Conservation (phyloP, 64 coral and sea anemone species). For the Hydrozoanthus tunicans region DNA sequence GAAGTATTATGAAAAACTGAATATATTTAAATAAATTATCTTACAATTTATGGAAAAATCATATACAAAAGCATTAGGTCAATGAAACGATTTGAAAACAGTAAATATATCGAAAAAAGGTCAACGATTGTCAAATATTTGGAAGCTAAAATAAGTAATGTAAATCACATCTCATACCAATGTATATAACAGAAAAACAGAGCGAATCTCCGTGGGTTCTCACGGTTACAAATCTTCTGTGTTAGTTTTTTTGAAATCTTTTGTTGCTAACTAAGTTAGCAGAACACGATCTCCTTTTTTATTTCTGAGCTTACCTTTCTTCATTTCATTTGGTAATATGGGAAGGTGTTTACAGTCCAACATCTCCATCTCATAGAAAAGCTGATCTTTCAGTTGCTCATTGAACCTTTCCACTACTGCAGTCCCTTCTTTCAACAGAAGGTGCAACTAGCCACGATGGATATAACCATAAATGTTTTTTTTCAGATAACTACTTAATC, state of each 20-base stretch:
- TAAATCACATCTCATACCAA: no score
- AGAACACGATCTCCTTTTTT: not conserved
- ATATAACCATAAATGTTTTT: conserved; percentile 24
- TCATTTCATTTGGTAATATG: conserved; percentile 34
- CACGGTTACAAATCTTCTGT: not conserved
- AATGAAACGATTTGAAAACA: no score
- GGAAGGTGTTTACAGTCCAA: conserved; percentile 35
- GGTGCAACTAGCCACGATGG: conserved; percentile 5
- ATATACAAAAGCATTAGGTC: no score
- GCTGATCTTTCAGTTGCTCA: conserved; percentile 19
- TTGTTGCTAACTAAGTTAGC: not conserved
- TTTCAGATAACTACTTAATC: conserved; percentile 32
- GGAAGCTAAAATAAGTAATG: no score
- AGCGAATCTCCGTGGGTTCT: no score
- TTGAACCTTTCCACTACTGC: conserved; percentile 2
- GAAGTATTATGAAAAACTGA: no score
- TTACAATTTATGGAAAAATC: no score
- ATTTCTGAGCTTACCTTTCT: conserved; percentile 26
- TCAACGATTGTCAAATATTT: no score
- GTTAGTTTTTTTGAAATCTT: not conserved
- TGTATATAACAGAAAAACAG: no score
- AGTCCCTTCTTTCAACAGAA: not conserved
- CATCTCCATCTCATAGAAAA: conserved; percentile 16
- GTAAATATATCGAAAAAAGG: no score
- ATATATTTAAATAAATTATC: no score